Base-by-base conservation (phyloP, 2,888 invertebrate genomes). In the Orthonevra nobilis region DNA sequence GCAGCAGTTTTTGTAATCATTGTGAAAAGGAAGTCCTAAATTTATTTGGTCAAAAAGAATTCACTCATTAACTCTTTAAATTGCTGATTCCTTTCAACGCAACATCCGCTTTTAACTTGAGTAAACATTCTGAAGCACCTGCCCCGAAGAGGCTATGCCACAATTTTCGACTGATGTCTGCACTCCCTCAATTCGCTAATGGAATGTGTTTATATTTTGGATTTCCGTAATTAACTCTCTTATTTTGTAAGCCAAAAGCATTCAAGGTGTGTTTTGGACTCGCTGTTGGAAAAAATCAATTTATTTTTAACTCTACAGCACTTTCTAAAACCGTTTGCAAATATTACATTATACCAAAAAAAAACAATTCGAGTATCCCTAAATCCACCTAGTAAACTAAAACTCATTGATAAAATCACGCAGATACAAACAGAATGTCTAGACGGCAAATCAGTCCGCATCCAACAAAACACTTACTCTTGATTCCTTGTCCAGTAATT, bases 401-500 rank as follows among this genome's bases (percentile, higher is more conserved):
- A n/a, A n/a, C n/a, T n/a, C n/a, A n/a, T n/a, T n/a, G n/a, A n/a
- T n/a, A n/a, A n/a, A n/a, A n/a, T n/a, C n/a, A n/a, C n/a, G n/a
- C n/a, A n/a, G n/a, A n/a, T n/a, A n/a, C n/a, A n/a, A n/a, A n/a
- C n/a, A n/a, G n/a, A n/a, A n/a, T n/a, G n/a, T n/a, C n/a, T n/a
- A n/a, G n/a, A n/a, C n/a, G n/a, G n/a, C n/a, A n/a, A n/a, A n/a
- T n/a, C n/a, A n/a, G n/a, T n/a, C n/a, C n/a, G n/a, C n/a, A n/a
- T n/a, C n/a, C n/a, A n/a, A n/a, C n/a, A n/a, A n/a, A n/a, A n/a
- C n/a, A 61, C 86, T 85, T 84, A 87, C 87, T 44, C 86, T 84
- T 30, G 86, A 85, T 69, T 86, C 85, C 46, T 85, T 84, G 15
- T 86, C 87, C 14, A 86, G 82, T 46, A 87, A 81, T 81, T 86